A percentile compares a stretch with the other conserved stretches of the same genome.
These are phyloP conservation scores for human (Homo sapiens) DNA, from an alignment of 2,113 vertebrate species.

Conservation along the genomic window GRCh38 chr9:9267001-9267500, in stretches of 20 bases:
- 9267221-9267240: background rate
- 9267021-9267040: background rate
- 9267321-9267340: background rate
- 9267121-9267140: background rate
- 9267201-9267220: background rate
- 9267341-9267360: background rate
- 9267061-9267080: background rate
- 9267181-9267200: background rate
- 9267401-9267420: background rate
- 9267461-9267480: background rate
- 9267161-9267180: background rate
- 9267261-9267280: background rate
- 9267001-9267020: background rate
- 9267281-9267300: background rate
- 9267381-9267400: background rate
- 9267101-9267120: background rate
- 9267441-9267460: background rate
- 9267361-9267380: background rate
- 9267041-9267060: background rate
- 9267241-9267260: background rate
- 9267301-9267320: no score
- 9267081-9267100: background rate
- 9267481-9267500: background rate
- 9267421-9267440: background rate
- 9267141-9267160: background rate